These are phyloP conservation scores for Lasioglossum oenotherae DNA, from an alignment of 2,888 invertebrate species.

Conservation along the genomic window DNA sequence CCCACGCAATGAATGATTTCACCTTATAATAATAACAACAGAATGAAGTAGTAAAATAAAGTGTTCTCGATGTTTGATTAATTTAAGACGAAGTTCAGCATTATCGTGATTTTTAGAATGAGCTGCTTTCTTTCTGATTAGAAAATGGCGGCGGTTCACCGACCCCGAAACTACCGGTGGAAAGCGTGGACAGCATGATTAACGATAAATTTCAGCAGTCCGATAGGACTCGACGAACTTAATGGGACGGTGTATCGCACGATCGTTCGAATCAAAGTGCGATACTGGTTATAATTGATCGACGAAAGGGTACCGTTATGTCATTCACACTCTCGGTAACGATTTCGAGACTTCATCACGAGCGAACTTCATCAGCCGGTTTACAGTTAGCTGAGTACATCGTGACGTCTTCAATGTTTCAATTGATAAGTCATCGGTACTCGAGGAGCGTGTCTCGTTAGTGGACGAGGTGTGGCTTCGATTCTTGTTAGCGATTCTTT, in stretches of 20 bases:
- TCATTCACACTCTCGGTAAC: conserved; percentile 14
- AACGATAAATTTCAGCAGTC: conserved; percentile 49
- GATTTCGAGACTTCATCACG: neutral
- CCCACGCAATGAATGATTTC: too few species aligned
- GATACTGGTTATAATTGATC: conserved; percentile 48
- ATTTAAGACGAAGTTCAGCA: neutral
- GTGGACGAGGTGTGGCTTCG: neutral
- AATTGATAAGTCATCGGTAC: neutral
- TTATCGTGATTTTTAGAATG: neutral
- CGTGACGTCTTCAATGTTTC: neutral
- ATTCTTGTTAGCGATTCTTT: neutral
- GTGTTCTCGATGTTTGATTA: too few species aligned
- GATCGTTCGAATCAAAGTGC: conserved; percentile 38
- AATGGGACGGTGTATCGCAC: conserved; percentile 37
- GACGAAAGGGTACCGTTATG: conserved; percentile 32
- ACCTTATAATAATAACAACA: too few species aligned
- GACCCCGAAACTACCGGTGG: neutral
- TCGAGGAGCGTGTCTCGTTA: neutral
- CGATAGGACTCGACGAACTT: conserved; percentile 42
- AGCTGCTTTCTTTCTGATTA: neutral
- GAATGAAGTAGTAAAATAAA: too few species aligned
- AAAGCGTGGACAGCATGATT: conserved; percentile 41
- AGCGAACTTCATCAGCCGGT: neutral
- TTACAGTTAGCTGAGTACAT: conserved; percentile 27
- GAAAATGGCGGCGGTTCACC: neutral